Evolutionary conservation across 2,797 vertebrate species (phyloP).

Genomic region (Sebastiscus albofasciatus): DNA sequence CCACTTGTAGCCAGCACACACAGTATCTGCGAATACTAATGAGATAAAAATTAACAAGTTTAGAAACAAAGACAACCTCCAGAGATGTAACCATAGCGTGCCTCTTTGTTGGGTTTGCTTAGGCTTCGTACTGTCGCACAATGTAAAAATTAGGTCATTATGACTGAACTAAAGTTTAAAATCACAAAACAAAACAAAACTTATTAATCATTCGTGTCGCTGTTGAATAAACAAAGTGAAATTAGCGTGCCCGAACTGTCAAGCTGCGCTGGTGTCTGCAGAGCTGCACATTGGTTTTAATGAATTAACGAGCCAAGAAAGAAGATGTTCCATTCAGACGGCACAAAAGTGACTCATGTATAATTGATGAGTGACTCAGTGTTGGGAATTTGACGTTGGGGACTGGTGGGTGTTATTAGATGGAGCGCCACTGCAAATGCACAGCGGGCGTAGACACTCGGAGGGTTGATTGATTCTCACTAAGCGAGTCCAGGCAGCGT

Average conservation of each 20-base stretch:
- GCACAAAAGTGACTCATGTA: conserved; percentile 67
- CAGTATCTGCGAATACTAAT: neutral
- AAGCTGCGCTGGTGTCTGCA: conserved; percentile 19
- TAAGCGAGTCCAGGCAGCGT: neutral
- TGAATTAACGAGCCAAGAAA: conserved; percentile 64
- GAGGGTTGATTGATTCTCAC: conserved; percentile 16
- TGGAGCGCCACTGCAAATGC: conserved; percentile 35
- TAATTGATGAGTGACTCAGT: conserved; percentile 69
- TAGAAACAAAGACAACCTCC: conserved; percentile 3
- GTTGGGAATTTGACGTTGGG: conserved; percentile 44
- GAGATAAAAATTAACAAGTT: neutral
- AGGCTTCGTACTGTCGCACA: neutral
- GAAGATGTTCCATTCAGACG: conserved; percentile 59
- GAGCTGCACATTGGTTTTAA: conserved; percentile 52
- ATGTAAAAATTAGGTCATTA: conserved; percentile 46
- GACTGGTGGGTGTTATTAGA: conserved; percentile 41
- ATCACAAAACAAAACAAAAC: conserved; percentile 25
- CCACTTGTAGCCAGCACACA: neutral
- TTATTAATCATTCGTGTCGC: conserved; percentile 58
- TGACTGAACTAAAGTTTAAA: neutral
- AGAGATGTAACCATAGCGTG: neutral
- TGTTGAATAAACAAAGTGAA: conserved; percentile 64
- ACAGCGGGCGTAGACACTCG: conserved; percentile 5
- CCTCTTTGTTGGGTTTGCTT: conserved; percentile 3
- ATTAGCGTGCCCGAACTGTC: conserved; percentile 51